Evolutionary conservation across 2,888 invertebrate species (phyloP), one percentile per base, ranked within the genome.

Genomic region (Coleophora flavipennella): DNA sequence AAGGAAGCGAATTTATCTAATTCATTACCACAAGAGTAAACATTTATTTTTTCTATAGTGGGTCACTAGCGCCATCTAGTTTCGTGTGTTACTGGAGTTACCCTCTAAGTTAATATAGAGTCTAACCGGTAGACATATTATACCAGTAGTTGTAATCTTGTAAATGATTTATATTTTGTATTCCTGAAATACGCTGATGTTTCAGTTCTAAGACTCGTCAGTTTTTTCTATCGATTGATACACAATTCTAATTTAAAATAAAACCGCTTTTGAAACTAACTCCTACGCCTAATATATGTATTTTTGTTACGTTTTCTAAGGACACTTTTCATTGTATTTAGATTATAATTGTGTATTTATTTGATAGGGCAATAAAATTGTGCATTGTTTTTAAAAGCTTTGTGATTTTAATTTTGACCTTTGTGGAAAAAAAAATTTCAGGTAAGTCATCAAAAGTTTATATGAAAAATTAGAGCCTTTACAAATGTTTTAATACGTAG

Each of bases 331-430:
- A 29, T 59, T 60, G 62, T 64, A 55, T 72, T 67, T 60, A 62
- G 61, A 78, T 75, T 80, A 75, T 67, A 75, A 79, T 80, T 83
- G 79, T 83, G 81, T 81, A 83, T 78, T 67, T 71, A 69, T 76
- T 76, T 72, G 71, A 73, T 70, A 70, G 67, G 74, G 64, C 74
- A 83, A 77, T 80, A 74, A 83, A 78, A 77, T 63, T 62, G 62
- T 72, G 68, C 70, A 43, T 40, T 43, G 43, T 43, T 43, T 43
- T n/a, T 40, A 33, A 35, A 38, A 37, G 11, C 31, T 20, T 13
- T 13, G 8, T 31, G n/a, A n/a, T 40, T 40, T 35, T 12, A 14
- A 31, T 40, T 33, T 34, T 6, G 2, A n/a, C 12, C 32, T 8
- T 32, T 32, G 12, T 2, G 25, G 20, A 6, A 11, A 8, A 8